Conservation (phyloP, 2,888 invertebrate genomes). For the Frankliniella intonsa region DNA sequence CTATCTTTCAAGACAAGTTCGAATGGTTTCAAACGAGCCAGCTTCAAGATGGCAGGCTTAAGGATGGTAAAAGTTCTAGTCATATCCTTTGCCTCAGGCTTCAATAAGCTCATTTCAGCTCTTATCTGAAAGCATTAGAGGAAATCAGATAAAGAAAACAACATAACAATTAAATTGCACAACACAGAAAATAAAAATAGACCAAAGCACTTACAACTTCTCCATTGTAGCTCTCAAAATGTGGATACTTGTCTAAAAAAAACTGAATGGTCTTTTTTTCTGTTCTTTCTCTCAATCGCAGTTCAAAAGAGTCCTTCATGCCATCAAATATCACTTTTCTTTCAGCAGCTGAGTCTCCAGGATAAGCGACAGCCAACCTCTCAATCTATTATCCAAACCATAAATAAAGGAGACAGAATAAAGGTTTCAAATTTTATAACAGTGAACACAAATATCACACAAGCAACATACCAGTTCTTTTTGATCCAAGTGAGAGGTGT, state of each 20-base stretch:
- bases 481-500: background rate
- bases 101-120: background rate
- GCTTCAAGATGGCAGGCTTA: background rate
- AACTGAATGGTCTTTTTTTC: background rate
- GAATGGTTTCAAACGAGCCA: background rate
- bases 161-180: too few species aligned
- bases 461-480: background rate
- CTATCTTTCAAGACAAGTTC: background rate
- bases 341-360: too few species aligned
- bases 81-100: background rate
- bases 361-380: background rate
- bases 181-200: background rate
- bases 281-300: background rate
- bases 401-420: background rate
- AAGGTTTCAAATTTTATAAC: background rate
- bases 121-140: background rate
- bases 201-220: background rate
- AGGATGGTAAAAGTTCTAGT: background rate
- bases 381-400: background rate
- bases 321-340: background rate
- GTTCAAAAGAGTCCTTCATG: background rate
- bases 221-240: background rate
- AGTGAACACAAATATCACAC: background rate
- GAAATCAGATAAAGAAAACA: background rate
- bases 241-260: background rate